Evolutionary conservation across 2,113 vertebrate species (phyloP).

Genomic region (Tetrax tetrax): DNA sequence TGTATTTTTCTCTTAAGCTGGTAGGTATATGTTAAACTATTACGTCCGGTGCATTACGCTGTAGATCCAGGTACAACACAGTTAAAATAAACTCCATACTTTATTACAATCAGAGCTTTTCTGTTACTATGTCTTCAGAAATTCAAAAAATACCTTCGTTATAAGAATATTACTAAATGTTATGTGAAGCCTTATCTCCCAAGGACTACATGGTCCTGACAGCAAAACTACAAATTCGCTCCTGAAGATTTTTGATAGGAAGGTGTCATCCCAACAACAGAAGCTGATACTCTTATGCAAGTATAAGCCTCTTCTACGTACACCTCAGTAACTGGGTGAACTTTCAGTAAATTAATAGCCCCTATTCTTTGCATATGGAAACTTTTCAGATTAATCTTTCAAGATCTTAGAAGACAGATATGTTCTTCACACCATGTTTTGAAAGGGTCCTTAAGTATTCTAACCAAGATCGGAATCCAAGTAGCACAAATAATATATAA

Average conservation of each 20-base stretch:
- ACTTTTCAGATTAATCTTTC: neutral
- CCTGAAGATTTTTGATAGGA: neutral
- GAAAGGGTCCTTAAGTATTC: neutral
- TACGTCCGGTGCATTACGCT: neutral
- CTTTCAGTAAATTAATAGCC: neutral
- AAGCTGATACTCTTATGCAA: neutral
- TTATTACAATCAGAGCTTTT: neutral
- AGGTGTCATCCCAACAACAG: neutral
- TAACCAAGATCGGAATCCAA: neutral
- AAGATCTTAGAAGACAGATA: neutral
- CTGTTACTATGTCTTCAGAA: neutral
- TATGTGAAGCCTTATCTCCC: neutral
- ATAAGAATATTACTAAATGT: neutral
- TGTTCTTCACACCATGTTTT: neutral
- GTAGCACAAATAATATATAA: neutral
- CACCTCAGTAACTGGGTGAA: neutral
- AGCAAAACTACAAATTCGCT: neutral
- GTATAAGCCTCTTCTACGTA: neutral
- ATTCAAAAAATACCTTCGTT: neutral
- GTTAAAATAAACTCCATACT: neutral
- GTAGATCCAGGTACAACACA: neutral
- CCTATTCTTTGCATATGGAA: neutral
- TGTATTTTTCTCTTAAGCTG: neutral
- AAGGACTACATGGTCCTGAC: neutral
- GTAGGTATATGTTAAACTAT: neutral